Evolutionary conservation across 2,888 invertebrate genomes (phyloP).

Genomic region (Athalia circularis): DNA sequence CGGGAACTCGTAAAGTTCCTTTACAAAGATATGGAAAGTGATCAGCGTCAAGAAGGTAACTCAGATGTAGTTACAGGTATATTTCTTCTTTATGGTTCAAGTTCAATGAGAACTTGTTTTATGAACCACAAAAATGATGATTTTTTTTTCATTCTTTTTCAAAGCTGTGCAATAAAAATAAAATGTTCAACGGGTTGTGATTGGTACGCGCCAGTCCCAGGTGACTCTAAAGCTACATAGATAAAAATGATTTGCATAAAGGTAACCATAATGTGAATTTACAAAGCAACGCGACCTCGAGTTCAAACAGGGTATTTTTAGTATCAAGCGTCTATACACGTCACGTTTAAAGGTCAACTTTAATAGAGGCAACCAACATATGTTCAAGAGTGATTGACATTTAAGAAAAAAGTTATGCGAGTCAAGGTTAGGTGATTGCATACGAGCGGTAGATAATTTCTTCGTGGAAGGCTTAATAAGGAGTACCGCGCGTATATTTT

Average conservation of each 20-base stretch:
- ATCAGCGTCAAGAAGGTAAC: not conserved
- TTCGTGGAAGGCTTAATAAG: conserved; percentile 19
- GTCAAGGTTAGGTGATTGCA: conserved; percentile 37
- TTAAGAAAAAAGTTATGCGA: conserved; percentile 30
- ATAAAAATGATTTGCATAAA: not conserved
- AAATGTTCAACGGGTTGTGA: no score
- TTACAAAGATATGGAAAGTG: conserved; percentile 6
- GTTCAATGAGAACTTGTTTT: not conserved
- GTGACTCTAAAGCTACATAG: no score
- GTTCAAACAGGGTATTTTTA: conserved; percentile 8
- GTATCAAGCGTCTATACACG: not conserved
- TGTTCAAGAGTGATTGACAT: conserved; percentile 35
- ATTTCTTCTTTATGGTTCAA: not conserved
- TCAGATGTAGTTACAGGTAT: not conserved
- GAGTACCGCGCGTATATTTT: conserved; percentile 11
- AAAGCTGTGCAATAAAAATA: no score
- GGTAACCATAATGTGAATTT: conserved; percentile 1
- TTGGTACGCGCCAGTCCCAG: no score
- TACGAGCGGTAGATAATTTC: conserved; percentile 26
- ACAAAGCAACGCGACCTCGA: not conserved
- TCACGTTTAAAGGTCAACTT: conserved; percentile 37
- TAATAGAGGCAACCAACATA: conserved; percentile 29
- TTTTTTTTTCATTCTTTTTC: not conserved
- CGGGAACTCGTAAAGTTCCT: not conserved
- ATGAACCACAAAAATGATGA: not conserved